These are phyloP conservation scores for Portevinia maculata DNA, from an alignment of 2,888 invertebrate genomes.

Conservation along the genomic window DNA sequence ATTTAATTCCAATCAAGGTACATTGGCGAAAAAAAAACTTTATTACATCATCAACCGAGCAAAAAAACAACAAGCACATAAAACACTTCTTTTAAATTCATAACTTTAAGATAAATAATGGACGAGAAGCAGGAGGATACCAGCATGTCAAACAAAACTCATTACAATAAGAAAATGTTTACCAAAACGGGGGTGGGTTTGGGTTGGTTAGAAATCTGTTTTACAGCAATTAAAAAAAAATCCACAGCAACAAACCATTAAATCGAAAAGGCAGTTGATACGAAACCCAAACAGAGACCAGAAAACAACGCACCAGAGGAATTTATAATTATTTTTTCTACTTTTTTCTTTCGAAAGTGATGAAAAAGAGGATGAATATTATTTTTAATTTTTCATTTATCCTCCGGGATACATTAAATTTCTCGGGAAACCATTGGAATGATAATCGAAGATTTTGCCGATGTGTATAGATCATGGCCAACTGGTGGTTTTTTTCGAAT, in stretches of 20 bases:
- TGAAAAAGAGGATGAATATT: neutral
- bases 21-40: neutral
- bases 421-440: slow-evolving; percentile 13
- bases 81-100: slow-evolving; percentile 48
- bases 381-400: no score
- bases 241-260: slow-evolving; percentile 11
- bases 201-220: slow-evolving; percentile 36
- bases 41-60: slow-evolving; percentile 32
- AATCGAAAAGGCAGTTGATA: neutral
- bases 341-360: neutral
- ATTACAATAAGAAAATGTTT: slow-evolving; percentile 31
- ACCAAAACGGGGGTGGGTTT: neutral
- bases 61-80: slow-evolving; percentile 43
- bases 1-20: neutral
- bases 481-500: neutral
- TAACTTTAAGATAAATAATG: slow-evolving; percentile 24
- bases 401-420: neutral
- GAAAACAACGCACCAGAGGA: neutral
- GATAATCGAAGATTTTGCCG: slow-evolving; percentile 19
- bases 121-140: neutral
- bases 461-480: neutral
- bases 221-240: slow-evolving; percentile 42
- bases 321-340: slow-evolving; percentile 8
- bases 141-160: slow-evolving; percentile 22
- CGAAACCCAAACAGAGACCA: neutral